These are phyloP conservation scores for Psilopogon haemacephalus DNA, from an alignment of 2,113 vertebrate species.

Conservation along the genomic window DNA sequence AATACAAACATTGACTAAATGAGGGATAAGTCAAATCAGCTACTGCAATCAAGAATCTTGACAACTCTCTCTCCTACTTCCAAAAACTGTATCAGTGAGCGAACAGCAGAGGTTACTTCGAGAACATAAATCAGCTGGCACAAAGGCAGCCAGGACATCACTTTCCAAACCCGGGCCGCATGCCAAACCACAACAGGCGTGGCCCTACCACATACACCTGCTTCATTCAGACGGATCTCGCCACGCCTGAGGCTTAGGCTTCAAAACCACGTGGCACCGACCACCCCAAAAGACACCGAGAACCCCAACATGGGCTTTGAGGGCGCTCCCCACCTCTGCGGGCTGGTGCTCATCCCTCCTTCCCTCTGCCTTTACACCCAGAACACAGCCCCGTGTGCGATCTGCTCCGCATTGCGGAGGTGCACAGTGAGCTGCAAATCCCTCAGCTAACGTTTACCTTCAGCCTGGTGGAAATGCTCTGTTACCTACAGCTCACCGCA, in stretches of 20 bases:
- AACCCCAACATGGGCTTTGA: background rate
- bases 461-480: background rate
- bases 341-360: background rate
- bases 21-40: background rate
- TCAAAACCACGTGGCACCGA: background rate
- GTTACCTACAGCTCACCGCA: background rate
- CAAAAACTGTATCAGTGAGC: accelerated
- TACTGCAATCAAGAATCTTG: background rate
- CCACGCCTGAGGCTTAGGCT: background rate
- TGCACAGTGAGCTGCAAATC: background rate
- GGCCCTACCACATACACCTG: background rate
- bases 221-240: background rate
- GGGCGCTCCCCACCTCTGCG: background rate
- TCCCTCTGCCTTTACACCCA: background rate
- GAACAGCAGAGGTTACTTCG: background rate
- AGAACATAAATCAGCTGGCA: background rate
- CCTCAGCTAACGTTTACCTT: background rate
- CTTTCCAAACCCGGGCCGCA: background rate
- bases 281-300: accelerated
- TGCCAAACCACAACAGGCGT: background rate
- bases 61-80: background rate
- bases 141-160: background rate
- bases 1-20: background rate
- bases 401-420: background rate
- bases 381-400: accelerated